A percentile compares a stretch with the other conserved stretches of the same genome.
Conservation (phyloP, 1,140 invertebrate genomes). For the Magallana gigas region DNA sequence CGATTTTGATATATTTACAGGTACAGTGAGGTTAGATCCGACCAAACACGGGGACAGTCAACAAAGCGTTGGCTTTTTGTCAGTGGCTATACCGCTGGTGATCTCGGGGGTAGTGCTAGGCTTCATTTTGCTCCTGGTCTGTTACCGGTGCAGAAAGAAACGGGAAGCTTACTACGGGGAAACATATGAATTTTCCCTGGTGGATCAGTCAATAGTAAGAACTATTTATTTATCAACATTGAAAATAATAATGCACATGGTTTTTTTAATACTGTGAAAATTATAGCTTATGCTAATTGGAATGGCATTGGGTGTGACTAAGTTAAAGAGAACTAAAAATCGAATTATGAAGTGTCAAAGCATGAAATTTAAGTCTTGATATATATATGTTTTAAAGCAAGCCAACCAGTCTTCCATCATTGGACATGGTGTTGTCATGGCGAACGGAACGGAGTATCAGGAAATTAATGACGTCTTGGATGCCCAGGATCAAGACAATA, state of each 20-base stretch:
- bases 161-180: neutral
- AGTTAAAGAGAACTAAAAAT: too few relatives aligned
- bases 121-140: neutral
- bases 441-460: constrained; percentile 7
- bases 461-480: neutral
- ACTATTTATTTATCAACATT: too few relatives aligned
- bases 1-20: too few relatives aligned
- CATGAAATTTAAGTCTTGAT: too few relatives aligned
- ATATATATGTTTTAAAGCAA: neutral
- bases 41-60: neutral
- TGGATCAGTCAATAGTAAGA: constrained; percentile 18
- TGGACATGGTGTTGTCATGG: neutral
- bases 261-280: too few relatives aligned
- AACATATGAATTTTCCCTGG: neutral
- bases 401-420: neutral
- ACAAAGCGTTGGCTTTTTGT: neutral
- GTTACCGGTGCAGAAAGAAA: neutral
- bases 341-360: too few relatives aligned
- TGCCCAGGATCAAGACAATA: neutral
- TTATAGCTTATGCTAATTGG: too few relatives aligned
- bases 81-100: neutral
- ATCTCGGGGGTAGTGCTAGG: neutral
- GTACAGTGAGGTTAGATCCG: neutral
- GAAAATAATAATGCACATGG: too few relatives aligned
- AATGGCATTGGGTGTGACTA: too few relatives aligned